These are phyloP conservation scores for Nephrotoma appendiculata DNA, from an alignment of 2,888 invertebrate genomes.

Conservation along the genomic window DNA sequence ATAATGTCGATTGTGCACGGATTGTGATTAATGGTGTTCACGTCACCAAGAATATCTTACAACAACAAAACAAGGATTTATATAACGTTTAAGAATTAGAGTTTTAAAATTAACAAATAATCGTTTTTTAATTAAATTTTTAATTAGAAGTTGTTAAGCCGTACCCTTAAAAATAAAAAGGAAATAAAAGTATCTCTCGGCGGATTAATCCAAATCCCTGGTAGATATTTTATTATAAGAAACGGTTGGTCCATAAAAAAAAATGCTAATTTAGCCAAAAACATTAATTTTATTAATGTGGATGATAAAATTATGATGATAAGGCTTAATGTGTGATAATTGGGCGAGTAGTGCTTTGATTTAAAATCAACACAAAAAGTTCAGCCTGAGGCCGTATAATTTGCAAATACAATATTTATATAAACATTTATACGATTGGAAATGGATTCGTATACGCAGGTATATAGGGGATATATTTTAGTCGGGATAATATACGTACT, in stretches of 20 bases:
- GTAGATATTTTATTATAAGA: background rate
- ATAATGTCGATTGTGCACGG: background rate
- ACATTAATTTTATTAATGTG: background rate
- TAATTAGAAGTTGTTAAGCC: background rate
- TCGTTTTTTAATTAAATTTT: background rate
- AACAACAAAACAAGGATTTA: background rate
- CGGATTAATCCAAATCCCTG: background rate
- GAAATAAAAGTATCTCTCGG: background rate
- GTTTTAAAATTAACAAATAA: background rate
- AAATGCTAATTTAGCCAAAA: background rate
- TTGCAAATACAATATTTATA: too few species aligned
- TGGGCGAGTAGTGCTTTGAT: background rate
- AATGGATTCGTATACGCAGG: background rate
- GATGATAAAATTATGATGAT: background rate
- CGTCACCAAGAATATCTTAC: background rate
- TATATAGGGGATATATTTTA: background rate
- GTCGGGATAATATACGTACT: too few species aligned
- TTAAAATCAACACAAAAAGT: background rate
- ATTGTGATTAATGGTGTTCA: background rate
- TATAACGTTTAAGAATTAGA: background rate
- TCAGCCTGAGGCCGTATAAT: too few species aligned
- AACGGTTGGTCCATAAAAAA: background rate
- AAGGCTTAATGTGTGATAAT: background rate
- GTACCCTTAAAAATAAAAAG: background rate
- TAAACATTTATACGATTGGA: too few species aligned